Conservation (phyloP, 1,140 invertebrate species). For the Sinella curviseta region DNA sequence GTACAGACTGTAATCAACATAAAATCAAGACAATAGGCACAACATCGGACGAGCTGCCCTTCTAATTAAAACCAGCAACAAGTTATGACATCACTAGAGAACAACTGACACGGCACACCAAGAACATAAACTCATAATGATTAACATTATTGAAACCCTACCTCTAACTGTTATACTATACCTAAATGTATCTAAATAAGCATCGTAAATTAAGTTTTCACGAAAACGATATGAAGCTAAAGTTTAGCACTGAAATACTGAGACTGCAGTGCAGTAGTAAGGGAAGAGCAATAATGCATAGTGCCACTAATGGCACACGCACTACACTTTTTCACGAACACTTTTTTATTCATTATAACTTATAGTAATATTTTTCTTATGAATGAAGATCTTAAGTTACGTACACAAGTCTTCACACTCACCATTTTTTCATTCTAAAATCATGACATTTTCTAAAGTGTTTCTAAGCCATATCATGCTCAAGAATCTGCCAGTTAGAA, state of each 20-base stretch:
- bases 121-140: background rate
- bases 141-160: background rate
- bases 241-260: slow-evolving; percentile 13
- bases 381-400: slow-evolving; percentile 13
- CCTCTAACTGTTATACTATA: background rate
- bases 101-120: slow-evolving; percentile 3
- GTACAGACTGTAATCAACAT: too few relatives aligned
- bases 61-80: slow-evolving; percentile 15
- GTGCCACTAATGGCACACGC: background rate
- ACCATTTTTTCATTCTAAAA: background rate
- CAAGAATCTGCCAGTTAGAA: too few relatives aligned
- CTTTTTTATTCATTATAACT: background rate
- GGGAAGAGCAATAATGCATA: too few relatives aligned
- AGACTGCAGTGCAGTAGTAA: background rate
- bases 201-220: background rate
- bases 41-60: background rate
- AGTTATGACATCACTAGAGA: slow-evolving; percentile 12
- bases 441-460: background rate
- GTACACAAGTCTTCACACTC: slow-evolving; percentile 4
- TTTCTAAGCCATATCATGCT: too few relatives aligned
- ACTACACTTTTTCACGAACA: background rate
- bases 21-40: too few relatives aligned
- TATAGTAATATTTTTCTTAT: too few relatives aligned
- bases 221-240: background rate
- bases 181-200: background rate